Base-by-base conservation (phyloP, 2,797 vertebrate genomes). In the Eulemur albifrons region DNA sequence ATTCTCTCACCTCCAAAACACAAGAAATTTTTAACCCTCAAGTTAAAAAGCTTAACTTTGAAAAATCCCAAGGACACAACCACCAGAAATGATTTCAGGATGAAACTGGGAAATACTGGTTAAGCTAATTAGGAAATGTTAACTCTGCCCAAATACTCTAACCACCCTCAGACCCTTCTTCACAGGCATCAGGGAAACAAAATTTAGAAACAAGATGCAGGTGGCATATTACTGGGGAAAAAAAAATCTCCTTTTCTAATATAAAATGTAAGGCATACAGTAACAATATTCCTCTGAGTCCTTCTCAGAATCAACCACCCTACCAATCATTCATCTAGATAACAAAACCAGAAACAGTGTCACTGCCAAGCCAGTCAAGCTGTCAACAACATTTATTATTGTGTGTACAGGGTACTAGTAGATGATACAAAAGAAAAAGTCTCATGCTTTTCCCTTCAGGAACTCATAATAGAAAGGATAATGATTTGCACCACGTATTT, bases 1-100 rank as follows among this genome's bases (percentile, higher is more conserved):
- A 94, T 93, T 75, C 59, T 92, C 90, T 94, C 32, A 81, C 61
- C 90, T 96, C 45, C 27, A 88, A 96, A 93, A 90, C n/a, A 75
- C 38, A 88, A 81, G 75, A 92, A 30, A 57, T 80, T 76, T 96
- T 95, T 76, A 87, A 5, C 48, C 45, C 38, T 96, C 25, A 48
- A 90, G 76, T 85, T 45, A 83, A 91, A 97, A 97, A 54, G 15
- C 2, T 40, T 91, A 52, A 21, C 86, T 95, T 69, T 89, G 43
- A 92, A 95, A 90, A 76, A 63, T 90, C 61, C 20, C 63, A 38
- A 91, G 18, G 73, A 92, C 38, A 75, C 1, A 30, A 83, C 20
- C 63, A 92, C 12, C 59, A 93, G 40, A 91, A 91, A 87, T 45
- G 25, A 88, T 52, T 92, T 77, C n/a, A 32, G 38, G 54, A 82